Evolutionary conservation across 1,140 invertebrate genomes (phyloP), one percentile per base, ranked within the genome.

Genomic region (Drosophila triauraria): DNA sequence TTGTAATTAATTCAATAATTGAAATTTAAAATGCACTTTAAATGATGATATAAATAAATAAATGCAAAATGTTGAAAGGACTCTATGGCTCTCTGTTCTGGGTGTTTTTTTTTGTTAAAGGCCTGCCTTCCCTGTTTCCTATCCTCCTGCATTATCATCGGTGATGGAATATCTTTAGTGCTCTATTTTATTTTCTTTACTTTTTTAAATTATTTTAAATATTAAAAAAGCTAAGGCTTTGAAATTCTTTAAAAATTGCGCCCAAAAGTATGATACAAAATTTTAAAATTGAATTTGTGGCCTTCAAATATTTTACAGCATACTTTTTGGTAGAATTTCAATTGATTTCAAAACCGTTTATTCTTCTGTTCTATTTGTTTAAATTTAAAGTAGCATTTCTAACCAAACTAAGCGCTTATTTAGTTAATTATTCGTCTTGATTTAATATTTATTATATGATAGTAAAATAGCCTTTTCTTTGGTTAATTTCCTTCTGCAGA

Each of bases 41-140:
- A 90, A 85, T 75, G 75, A 90, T 64, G 75, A 90, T 64, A 76
- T 75, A 65, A 79, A 85, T 90, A 76, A 90, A 85, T 90, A 90
- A 90, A 90, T 90, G 85, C 85, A 88, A 81, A 74, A 62, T 78
- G 84, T 88, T 88, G 64, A 59, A 78, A 69, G 60, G 50, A 67
- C 51, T 70, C 44, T 3, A 35, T 59, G 65, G 65, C 65, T 72
- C 40, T 76, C 60, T 68, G 40, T 78, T 38, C 44, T 54, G 56
- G 64, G 47, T 67, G 32, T 40, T 53, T 51, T 32, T 44, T 50
- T 50, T 50, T 30, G 2, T 25, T 15, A 10, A 0, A 0, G 23
- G 17, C 43, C 42, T 38, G 30, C 23, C 43, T 20, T 58, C 42
- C 44, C 62, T 46, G 42, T 5, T 47, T 63, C 58, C 54, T 42